Evolutionary conservation across 2,888 invertebrate species (phyloP).

Genomic region (Bursaphelenchus okinawaensis): DNA sequence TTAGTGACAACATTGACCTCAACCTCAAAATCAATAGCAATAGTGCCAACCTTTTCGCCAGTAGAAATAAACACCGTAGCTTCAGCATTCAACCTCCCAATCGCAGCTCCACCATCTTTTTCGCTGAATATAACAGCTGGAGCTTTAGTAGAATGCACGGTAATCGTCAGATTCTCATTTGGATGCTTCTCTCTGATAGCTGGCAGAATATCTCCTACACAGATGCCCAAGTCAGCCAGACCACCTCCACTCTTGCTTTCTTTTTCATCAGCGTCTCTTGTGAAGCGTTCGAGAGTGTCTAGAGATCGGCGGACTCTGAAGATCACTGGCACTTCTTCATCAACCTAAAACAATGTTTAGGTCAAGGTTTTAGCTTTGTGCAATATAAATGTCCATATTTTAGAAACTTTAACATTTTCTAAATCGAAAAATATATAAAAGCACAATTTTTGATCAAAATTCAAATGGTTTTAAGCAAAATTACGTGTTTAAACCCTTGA

Average conservation of each 20-base stretch:
- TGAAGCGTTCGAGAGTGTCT: not conserved
- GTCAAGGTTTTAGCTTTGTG: no score
- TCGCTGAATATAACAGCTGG: slow-evolving; percentile 38
- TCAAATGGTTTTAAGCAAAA: no score
- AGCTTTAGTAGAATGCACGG: slow-evolving; percentile 33
- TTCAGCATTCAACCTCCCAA: slow-evolving; percentile 39
- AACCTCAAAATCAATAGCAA: slow-evolving; percentile 40
- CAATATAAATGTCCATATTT: no score
- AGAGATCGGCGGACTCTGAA: not conserved
- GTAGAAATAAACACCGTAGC: slow-evolving; percentile 44
- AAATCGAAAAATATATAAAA: no score
- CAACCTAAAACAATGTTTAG: not conserved
- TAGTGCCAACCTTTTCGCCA: slow-evolving; percentile 30
- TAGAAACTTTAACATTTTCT: no score
- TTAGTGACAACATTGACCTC: slow-evolving; percentile 26
- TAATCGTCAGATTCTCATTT: slow-evolving; percentile 36
- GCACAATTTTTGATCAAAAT: no score
- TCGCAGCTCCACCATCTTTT: slow-evolving; percentile 38
- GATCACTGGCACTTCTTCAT: not conserved
- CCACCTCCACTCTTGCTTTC: slow-evolving; percentile 12
- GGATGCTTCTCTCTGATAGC: slow-evolving; percentile 45
- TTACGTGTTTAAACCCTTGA: no score
- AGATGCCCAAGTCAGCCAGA: slow-evolving; percentile 45
- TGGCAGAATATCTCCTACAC: slow-evolving; percentile 48
- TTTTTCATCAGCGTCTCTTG: not conserved